These are phyloP conservation scores for Gambusia affinis DNA, from an alignment of 2,113 vertebrate genomes.

Conservation along the genomic window DNA sequence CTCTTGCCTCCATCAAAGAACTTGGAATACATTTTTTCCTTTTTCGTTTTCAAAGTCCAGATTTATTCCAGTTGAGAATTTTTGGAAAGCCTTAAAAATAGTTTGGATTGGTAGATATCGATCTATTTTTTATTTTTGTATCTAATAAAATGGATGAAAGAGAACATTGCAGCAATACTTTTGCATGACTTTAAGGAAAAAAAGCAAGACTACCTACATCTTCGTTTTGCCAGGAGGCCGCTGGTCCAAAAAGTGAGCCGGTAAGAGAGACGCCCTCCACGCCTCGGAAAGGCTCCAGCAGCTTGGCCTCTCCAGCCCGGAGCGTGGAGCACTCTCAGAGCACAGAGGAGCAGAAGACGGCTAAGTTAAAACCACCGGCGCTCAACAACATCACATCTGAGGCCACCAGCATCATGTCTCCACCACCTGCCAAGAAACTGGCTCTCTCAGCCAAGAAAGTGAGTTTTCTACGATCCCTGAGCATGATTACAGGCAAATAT, in stretches of 20 bases:
- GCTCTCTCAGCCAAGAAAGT: constrained; percentile 92
- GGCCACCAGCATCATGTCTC: constrained; percentile 80
- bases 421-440: constrained; percentile 88
- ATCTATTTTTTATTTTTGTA: too few species aligned
- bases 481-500: constrained; percentile 10
- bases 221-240: constrained; percentile 53
- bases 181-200: not conserved
- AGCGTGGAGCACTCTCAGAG: constrained; percentile 51
- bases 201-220: not conserved
- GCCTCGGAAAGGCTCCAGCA: constrained; percentile 53
- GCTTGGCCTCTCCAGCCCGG: constrained; percentile 74
- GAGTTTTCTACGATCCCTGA: constrained; percentile 45
- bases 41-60: too few species aligned
- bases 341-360: constrained; percentile 64
- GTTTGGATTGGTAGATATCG: too few species aligned
- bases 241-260: constrained; percentile 71
- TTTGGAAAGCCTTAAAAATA: too few species aligned
- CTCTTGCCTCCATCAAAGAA: too few species aligned
- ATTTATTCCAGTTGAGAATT: too few species aligned
- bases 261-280: constrained; percentile 68
- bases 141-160: too few species aligned
- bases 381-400: constrained; percentile 68
- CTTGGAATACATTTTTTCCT: too few species aligned
- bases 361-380: constrained; percentile 74
- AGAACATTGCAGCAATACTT: too few species aligned